Base-by-base conservation (phyloP, 1,140 invertebrate species). In the Pogonomyrmex californicus region DNA sequence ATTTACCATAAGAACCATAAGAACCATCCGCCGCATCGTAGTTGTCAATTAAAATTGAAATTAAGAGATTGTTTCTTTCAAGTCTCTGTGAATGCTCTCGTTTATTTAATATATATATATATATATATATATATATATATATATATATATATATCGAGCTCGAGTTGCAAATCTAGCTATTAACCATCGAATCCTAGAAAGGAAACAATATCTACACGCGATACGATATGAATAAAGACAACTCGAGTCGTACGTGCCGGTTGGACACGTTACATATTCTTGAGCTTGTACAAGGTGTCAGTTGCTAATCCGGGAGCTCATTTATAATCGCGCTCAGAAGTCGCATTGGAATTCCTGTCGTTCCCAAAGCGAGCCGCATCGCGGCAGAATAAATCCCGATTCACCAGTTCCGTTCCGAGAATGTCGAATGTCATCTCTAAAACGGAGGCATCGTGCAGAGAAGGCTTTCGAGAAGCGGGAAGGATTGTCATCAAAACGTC, bases 121-220 rank as follows among this genome's bases (percentile, higher is more conserved):
- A 17, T 33, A 9, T 33, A 33, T n/a, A n/a, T n/a, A n/a, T n/a
- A n/a, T n/a, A n/a, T n/a, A n/a, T n/a, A 47, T 23, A 23, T 23
- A 23, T 23, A 23, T 23, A 47, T 49, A 17, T 6, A 17, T 33
- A 9, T 33, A 33, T n/a, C 51, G 17, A 60, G 54, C 79, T 83
- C 54, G n/a, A 62, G 62, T 83, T 83, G 60, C 79, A 83, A 75
- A 75, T 83, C 51, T 68, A 73, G 54, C 30, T 75, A 70, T 75
- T 75, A 83, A 49, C 54, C 30, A 70, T 44, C 68, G 54, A 47
- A 23, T 60, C 54, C 10, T 44, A 83, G 41, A 30, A 83, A 83
- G 30, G 79, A 75, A 47, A 58, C 38, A 30, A 82, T 47, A 62
- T 12, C 17, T 62, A 41, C 14, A 10, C 17, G 51, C 12, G 47